phyloP scores from a whole-genome alignment of 2,113 vertebrate species.

The Austrofundulus limnaeus region DNA sequence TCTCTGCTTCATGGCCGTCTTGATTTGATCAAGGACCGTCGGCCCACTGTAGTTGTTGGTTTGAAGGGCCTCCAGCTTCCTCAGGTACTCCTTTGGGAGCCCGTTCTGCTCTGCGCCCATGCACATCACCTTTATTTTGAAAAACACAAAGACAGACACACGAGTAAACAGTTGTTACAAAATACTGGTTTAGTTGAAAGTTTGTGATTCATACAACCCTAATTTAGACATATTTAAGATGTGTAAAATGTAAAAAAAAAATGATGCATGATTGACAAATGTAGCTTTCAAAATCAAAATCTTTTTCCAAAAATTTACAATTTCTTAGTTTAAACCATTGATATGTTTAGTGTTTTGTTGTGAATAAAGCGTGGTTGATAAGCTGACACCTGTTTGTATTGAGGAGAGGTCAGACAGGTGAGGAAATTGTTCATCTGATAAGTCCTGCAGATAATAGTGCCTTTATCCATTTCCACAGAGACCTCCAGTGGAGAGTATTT shows the following conservation, averaged over 20 bases:
- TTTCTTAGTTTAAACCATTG: too few relatives aligned
- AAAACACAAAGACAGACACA: neutral
- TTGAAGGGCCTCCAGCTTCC: conserved; percentile 82
- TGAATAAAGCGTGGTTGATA: too few relatives aligned
- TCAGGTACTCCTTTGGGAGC: conserved; percentile 84
- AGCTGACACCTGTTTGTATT: conserved; percentile 87
- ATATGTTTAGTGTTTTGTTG: too few relatives aligned
- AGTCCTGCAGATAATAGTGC: conserved; percentile 82
- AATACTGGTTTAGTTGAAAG: neutral
- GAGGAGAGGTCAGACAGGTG: conserved; percentile 83
- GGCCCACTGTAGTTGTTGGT: conserved; percentile 87
- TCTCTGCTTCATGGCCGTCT: neutral
- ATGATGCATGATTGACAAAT: too few relatives aligned
- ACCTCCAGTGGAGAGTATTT: conserved; percentile 86
- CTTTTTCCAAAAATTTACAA: too few relatives aligned
- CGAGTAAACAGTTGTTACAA: neutral
- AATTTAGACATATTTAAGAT: too few relatives aligned
- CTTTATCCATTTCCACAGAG: conserved; percentile 79
- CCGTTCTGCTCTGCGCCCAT: conserved; percentile 87
- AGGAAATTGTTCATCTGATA: conserved; percentile 89
- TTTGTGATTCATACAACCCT: too few relatives aligned
- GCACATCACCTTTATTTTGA: conserved; percentile 83
- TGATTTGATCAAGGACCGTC: conserved; percentile 64
- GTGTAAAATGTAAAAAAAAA: too few relatives aligned
- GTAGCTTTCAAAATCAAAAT: too few relatives aligned